Conservation (phyloP, 2,797 vertebrate genomes). For the Rhabdomys pumilio region DNA sequence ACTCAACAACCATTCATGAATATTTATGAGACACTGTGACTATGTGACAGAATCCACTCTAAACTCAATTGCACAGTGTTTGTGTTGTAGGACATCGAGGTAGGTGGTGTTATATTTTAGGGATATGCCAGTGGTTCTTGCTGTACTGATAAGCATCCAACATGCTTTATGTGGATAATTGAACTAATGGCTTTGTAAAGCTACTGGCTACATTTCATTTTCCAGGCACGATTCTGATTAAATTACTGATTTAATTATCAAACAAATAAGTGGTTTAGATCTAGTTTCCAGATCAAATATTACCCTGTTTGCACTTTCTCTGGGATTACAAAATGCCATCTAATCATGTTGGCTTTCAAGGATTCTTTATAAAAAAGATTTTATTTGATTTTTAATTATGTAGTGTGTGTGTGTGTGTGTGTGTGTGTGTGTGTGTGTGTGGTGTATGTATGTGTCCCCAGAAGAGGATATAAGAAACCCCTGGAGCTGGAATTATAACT, state of each 20-base stretch:
- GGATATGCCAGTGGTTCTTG: neutral
- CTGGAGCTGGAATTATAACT: neutral
- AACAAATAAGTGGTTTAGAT: constrained; percentile 28
- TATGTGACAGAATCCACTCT: constrained; percentile 8
- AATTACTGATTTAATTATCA: constrained; percentile 47
- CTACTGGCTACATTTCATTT: constrained; percentile 18
- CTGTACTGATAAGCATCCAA: neutral
- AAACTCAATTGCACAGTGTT: neutral
- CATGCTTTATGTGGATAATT: neutral
- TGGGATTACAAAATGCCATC: neutral
- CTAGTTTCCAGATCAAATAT: constrained; percentile 35
- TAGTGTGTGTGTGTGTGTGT: neutral
- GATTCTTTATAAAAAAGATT: neutral
- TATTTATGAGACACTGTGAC: constrained; percentile 56
- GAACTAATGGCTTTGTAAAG: constrained; percentile 2
- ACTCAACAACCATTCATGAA: constrained; percentile 21
- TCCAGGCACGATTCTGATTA: neutral
- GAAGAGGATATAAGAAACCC: neutral
- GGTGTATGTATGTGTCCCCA: neutral
- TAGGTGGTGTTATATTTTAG: neutral
- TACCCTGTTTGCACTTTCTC: neutral
- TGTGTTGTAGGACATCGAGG: neutral
- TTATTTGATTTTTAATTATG: neutral
- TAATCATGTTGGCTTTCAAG: constrained; percentile 43
- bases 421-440: neutral